These are phyloP conservation scores for Glyptemys insculpta DNA, from an alignment of 2,797 vertebrate species.

Conservation along the genomic window DNA sequence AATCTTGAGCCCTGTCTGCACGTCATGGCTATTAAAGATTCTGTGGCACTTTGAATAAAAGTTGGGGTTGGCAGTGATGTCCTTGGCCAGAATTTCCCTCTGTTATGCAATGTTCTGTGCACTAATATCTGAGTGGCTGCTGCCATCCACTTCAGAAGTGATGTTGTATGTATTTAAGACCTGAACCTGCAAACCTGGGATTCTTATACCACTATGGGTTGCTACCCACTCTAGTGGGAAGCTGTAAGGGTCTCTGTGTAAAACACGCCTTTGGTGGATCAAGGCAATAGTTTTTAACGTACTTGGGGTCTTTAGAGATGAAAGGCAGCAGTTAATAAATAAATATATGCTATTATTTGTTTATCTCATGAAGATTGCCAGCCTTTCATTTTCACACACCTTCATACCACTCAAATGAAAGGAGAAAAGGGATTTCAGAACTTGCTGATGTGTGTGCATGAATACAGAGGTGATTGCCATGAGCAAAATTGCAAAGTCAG, in stretches of 20 bases:
- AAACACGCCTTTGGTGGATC: background rate
- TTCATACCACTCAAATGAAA: background rate
- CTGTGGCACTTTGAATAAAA: background rate
- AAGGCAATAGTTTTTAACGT: background rate
- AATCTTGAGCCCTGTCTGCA: no score
- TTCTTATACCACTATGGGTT: background rate
- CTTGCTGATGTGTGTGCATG: background rate
- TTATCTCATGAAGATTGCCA: background rate
- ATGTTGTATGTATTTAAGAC: background rate
- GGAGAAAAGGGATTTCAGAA: background rate
- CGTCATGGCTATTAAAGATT: background rate
- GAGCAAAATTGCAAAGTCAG: background rate
- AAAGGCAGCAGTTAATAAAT: background rate
- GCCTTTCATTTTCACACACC: background rate
- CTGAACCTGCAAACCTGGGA: fast-evolving
- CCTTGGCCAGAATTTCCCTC: background rate
- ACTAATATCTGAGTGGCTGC: background rate
- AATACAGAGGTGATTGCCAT: background rate
- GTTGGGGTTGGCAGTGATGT: background rate
- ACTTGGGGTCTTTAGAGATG: background rate
- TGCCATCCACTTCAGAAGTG: background rate
- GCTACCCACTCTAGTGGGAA: background rate
- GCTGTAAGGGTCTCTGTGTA: background rate
- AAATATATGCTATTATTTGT: background rate
- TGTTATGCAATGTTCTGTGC: background rate